phyloP scores from a whole-genome alignment of 2,888 invertebrate species.

The Rhorus exstirpatorius region DNA sequence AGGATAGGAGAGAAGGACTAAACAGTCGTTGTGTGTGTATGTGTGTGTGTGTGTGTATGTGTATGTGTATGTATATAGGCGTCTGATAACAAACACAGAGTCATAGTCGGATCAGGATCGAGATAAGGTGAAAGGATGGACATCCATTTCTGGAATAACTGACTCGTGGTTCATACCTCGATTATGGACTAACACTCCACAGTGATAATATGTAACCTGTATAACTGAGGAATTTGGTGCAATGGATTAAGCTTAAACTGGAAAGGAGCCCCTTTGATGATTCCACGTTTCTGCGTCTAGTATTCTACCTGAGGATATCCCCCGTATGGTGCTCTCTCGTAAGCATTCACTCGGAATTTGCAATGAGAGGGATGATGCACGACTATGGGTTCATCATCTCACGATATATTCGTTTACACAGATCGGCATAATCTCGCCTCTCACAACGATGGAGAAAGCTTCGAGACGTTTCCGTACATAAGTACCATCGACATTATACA shows the following conservation, averaged over 20 bases:
- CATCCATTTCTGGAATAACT: slow-evolving; percentile 41
- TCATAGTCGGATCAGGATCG: slow-evolving; percentile 11
- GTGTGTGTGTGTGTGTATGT: too few species aligned
- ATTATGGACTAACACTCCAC: slow-evolving; percentile 1
- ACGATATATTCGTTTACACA: not conserved
- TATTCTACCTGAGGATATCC: slow-evolving; percentile 17
- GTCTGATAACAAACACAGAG: slow-evolving; percentile 32
- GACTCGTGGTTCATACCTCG: not conserved
- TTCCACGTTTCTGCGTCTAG: slow-evolving; percentile 13
- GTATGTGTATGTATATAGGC: too few species aligned
- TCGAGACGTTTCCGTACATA: not conserved
- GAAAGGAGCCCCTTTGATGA: slow-evolving; percentile 4
- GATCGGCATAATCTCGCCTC: not conserved
- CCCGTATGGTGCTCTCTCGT: not conserved
- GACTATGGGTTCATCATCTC: slow-evolving; percentile 15
- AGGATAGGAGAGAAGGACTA: not conserved
- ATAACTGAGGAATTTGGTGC: not conserved
- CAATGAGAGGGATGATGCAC: not conserved
- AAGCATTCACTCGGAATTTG: slow-evolving; percentile 9
- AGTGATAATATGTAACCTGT: slow-evolving; percentile 9
- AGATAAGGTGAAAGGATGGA: slow-evolving; percentile 37
- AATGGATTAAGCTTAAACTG: slow-evolving; percentile 1
- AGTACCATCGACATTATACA: too few species aligned
- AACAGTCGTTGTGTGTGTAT: slow-evolving; percentile 14
- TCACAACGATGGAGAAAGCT: not conserved